Evolutionary conservation across 2,113 vertebrate species (phyloP), one percentile per base, ranked within the genome.

Genomic region (Tachycineta bicolor): DNA sequence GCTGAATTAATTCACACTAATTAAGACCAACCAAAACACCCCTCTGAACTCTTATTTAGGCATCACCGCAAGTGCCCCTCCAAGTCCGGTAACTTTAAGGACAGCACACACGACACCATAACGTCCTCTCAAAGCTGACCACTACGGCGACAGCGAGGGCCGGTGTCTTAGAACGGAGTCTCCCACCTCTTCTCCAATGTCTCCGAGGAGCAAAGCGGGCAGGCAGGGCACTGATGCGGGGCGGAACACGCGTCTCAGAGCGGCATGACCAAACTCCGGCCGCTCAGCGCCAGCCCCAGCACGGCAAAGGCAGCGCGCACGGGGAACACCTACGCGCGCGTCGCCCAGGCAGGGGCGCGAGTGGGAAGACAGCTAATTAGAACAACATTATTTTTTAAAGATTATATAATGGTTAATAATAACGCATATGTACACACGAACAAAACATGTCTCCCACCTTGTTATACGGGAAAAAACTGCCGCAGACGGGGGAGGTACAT

Each of bases 71-170:
- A 16, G 0, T 0, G 9, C 8, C 59, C 31, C 29, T 53, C 43
- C 0, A 12, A 24, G 43, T 2, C 43, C 9, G 2, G 64, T 4
- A 50, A 83, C 46, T 62, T 12, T 2, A 20, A 13, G n/a, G 22
- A 11, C 0, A 25, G 53, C 17, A 5, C 3, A 0, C 33, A 13
- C 7, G 1, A 50, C 6, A 1, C 23, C 1, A 9, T 3, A 82
- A 52, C 43, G 33, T 5, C 2, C 20, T 67, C 29, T 52, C 47
- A 29, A 11, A 58, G 19, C 41, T 10, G 0, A 28, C 5, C 7
- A 17, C n/a, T 4, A 11, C 5, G 1, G 33, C 3, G 8, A 11
- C 17, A 31, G 0, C 0, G 7, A 44, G 33, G 43, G 37, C 63
- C 10, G 3, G 20, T 6, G 12, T 7, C 43, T 33, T 33, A 2